Evolutionary conservation across 2,888 invertebrate species (phyloP), one percentile per base, ranked within the genome.

Genomic region (Rhingia campestris): DNA sequence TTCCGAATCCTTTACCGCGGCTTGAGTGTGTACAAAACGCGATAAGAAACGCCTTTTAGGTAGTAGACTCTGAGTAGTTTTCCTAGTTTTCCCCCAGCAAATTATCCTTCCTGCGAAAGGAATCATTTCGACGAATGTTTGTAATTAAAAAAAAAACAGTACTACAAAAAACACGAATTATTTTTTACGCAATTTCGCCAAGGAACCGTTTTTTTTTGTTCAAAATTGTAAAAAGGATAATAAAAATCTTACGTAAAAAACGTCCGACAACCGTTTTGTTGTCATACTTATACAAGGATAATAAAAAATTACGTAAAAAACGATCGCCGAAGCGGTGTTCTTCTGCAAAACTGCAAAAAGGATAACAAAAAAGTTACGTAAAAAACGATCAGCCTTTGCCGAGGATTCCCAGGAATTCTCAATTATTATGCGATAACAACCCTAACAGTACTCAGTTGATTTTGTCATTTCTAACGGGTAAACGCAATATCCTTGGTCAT

Each of bases 151-250:
- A 22, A 22, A 22, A 22, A 22, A 22, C 22, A 2, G 22, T 22
- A 22, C 2, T 22, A 22, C 22, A 22, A 22, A 22, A 22, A 22
- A 22, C 22, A 22, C 22, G 22, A 22, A 22, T 82, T 79, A 79
- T 45, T 79, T 84, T 74, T 84, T 84, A 84, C 84, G 80, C 80
- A 84, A 84, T 80, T 74, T 82, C 1, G 80, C 70, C 10, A 61
- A 37, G 49, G 45, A 79, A 51, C 59, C 12, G 72, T 66, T 56
- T 45, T 43, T 53, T 63, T 49, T 47, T 12, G 12, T 22, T 3
- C 22, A 4, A 22, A 22, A 22, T 22, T 22, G 1, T 22, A 22
- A 22, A 22, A 22, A 22, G 22, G 22, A 22, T 22, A 22, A 22
- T 22, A 22, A 22, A 22, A 2, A 22, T 22, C 22, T 22, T 22